Percentiles rank a stretch among this genome's conserved stretches.
Evolutionary conservation across 2,113 vertebrate genomes (phyloP).

Genomic region (Indri indri): DNA sequence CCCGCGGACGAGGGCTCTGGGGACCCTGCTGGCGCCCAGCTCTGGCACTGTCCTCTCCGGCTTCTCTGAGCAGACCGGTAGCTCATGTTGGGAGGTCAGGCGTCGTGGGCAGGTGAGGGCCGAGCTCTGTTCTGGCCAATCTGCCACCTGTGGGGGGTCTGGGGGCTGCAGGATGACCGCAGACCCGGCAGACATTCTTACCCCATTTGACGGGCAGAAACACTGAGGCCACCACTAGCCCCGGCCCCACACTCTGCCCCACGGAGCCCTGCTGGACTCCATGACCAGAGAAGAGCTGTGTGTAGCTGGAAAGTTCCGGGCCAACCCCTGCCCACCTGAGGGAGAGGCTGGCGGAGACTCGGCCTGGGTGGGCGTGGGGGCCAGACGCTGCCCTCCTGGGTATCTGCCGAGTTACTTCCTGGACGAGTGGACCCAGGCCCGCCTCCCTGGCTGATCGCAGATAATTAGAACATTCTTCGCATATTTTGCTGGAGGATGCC

Average conservation of each 20-base stretch:
- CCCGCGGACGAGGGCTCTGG: neutral
- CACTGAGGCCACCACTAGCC: neutral
- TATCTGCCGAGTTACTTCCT: conserved; percentile 58
- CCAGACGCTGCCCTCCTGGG: neutral
- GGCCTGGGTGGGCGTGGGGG: neutral
- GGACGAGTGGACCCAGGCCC: conserved; percentile 64
- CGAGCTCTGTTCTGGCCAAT: neutral
- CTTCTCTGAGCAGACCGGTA: neutral
- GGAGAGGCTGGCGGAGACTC: neutral
- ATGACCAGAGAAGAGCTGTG: neutral
- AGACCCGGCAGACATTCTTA: neutral
- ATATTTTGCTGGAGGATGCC: conserved; percentile 70
- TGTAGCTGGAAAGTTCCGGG: neutral
- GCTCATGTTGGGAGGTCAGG: neutral
- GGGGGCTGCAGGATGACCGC: neutral
- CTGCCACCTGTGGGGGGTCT: neutral
- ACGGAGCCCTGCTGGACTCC: accelerated
- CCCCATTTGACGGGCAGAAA: neutral
- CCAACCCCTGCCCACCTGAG: neutral
- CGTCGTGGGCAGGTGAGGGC: neutral
- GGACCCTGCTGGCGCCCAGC: neutral
- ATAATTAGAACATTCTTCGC: conserved; percentile 75
- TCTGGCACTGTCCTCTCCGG: neutral
- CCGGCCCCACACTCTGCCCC: too few species aligned
- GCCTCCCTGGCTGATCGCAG: conserved; percentile 65